phyloP scores from a whole-genome alignment of 2,888 invertebrate species.

The Lasioglossum lativentre region DNA sequence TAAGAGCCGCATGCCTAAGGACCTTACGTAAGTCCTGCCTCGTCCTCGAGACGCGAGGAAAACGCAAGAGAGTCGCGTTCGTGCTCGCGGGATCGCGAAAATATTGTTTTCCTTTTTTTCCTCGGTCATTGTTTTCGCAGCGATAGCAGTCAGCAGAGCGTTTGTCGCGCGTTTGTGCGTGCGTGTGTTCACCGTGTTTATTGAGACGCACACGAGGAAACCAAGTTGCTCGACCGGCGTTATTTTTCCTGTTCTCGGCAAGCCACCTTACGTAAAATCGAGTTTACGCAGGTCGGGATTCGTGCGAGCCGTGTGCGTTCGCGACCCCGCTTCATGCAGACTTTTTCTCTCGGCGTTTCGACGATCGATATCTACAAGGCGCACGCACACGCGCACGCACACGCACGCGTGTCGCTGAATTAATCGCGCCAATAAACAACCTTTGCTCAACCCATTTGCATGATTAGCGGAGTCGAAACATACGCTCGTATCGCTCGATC shows the following conservation, averaged over 20 bases:
- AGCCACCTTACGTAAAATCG: slow-evolving; percentile 47
- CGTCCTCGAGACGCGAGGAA: background rate
- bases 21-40: background rate
- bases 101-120: background rate
- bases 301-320: slow-evolving; percentile 4
- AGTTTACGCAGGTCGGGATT: slow-evolving; percentile 57
- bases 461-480: background rate
- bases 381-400: slow-evolving; percentile 1
- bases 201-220: background rate
- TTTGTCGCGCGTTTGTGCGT: rapidly evolving
- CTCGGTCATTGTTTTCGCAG: slow-evolving; percentile 3
- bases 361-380: slow-evolving; percentile 18
- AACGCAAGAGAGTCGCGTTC: background rate
- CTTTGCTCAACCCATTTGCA: slow-evolving; percentile 1
- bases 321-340: background rate
- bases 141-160: background rate
- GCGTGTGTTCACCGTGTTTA: background rate
- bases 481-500: background rate
- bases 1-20: background rate
- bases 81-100: background rate
- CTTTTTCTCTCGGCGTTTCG: slow-evolving; percentile 12
- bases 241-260: slow-evolving; percentile 32
- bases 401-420: background rate
- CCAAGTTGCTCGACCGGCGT: background rate
- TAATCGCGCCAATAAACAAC: background rate